A percentile compares a stretch with the other conserved stretches of the same genome.
phyloP scores from a whole-genome alignment of 2,797 vertebrate species.

The Iguana delicatissima region DNA sequence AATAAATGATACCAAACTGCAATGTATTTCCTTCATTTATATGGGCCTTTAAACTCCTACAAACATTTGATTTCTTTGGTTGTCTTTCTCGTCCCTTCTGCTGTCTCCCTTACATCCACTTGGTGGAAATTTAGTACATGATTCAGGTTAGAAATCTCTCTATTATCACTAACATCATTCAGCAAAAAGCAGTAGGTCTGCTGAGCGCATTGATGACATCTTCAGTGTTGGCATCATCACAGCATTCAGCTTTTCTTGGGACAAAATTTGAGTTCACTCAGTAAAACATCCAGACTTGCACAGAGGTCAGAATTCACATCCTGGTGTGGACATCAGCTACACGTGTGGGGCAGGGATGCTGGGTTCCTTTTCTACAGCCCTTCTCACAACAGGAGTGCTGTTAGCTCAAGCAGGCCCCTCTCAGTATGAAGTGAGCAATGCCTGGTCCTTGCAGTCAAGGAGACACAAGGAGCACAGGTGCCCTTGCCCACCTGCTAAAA shows the following conservation, averaged over 20 bases:
- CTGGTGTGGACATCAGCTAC: background rate
- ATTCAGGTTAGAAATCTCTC: too few species aligned
- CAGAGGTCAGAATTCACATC: background rate
- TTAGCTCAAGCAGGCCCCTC: background rate
- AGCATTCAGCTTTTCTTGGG: background rate
- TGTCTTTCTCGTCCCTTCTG: too few species aligned
- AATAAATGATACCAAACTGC: background rate
- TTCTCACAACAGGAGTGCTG: background rate
- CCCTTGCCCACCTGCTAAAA: background rate
- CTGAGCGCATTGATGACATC: too few species aligned
- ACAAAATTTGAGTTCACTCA: background rate
- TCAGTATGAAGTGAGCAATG: background rate
- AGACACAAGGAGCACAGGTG: background rate
- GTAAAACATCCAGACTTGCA: background rate
- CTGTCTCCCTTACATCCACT: background rate
- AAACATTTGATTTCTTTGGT: too few species aligned
- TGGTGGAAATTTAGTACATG: background rate
- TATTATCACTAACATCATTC: fast-evolving
- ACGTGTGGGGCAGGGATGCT: fast-evolving
- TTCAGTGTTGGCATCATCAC: too few species aligned
- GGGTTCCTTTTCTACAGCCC: background rate
- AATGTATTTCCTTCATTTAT: background rate
- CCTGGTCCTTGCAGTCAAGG: background rate
- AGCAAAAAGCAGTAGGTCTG: too few species aligned
- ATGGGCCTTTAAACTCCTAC: background rate